Evolutionary conservation across 2,797 vertebrate species (phyloP).

Genomic region (Acrossocheilus wenchowensis): DNA sequence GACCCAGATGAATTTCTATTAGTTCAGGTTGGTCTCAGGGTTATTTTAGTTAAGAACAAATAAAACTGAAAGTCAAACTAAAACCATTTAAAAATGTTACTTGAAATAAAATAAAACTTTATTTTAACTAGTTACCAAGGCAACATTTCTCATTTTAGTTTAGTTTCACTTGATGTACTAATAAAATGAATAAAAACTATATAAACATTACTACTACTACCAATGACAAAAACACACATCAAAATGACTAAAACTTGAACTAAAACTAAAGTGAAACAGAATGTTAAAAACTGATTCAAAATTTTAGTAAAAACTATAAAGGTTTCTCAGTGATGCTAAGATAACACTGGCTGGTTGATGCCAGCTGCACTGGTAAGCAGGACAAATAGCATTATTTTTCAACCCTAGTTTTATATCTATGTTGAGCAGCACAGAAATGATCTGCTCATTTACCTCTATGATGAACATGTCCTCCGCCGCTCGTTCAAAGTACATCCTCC

Average conservation of each 20-base stretch:
- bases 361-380: background rate
- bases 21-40: background rate
- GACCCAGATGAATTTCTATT: background rate
- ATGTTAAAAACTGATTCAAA: background rate
- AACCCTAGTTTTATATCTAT: background rate
- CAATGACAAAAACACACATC: background rate
- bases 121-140: background rate
- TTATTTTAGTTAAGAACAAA: background rate
- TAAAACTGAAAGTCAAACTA: background rate
- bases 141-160: background rate
- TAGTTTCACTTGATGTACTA: background rate
- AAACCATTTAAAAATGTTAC: background rate
- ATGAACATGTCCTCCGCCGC: slow-evolving; percentile 94
- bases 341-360: background rate
- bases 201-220: background rate
- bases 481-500: slow-evolving; percentile 92
- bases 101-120: background rate
- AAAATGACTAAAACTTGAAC: background rate
- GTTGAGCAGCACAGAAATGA: background rate
- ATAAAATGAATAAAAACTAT: background rate
- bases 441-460: slow-evolving; percentile 83
- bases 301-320: background rate
- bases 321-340: background rate
- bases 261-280: background rate
- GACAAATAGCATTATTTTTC: background rate